These are phyloP conservation scores for Chrysolina americana DNA, from an alignment of 2,888 invertebrate genomes.

Conservation along the genomic window DNA sequence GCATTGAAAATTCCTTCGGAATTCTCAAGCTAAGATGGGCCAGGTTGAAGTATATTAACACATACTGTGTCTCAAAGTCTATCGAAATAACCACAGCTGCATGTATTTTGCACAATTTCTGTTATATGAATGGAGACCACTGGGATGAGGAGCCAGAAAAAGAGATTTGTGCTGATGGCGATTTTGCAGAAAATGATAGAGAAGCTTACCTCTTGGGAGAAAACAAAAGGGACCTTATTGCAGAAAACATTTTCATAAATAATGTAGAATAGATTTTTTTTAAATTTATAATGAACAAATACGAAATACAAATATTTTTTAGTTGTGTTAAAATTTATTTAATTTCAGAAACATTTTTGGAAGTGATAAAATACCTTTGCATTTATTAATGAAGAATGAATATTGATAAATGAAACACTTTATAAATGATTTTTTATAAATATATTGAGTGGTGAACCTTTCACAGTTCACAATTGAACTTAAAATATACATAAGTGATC, in stretches of 20 bases:
- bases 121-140: conserved; percentile 1
- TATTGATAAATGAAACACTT: background rate
- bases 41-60: conserved; percentile 1
- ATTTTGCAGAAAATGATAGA: background rate
- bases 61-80: background rate
- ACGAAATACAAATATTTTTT: background rate
- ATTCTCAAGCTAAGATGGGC: background rate
- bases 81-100: no score
- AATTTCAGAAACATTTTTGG: background rate
- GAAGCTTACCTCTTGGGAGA: background rate
- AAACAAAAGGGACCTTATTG: conserved; percentile 1
- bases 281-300: background rate
- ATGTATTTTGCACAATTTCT: background rate
- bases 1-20: background rate
- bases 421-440: conserved; percentile 1
- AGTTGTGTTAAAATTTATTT: background rate
- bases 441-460: background rate
- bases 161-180: background rate
- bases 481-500: background rate
- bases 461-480: background rate
- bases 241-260: background rate
- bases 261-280: background rate
- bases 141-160: background rate
- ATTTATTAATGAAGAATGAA: background rate
- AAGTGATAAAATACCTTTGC: background rate